A percentile compares a stretch with the other conserved stretches of the same genome.
Conservation (phyloP, 2,888 invertebrate species). For the Drosophila melanocephala region DNA sequence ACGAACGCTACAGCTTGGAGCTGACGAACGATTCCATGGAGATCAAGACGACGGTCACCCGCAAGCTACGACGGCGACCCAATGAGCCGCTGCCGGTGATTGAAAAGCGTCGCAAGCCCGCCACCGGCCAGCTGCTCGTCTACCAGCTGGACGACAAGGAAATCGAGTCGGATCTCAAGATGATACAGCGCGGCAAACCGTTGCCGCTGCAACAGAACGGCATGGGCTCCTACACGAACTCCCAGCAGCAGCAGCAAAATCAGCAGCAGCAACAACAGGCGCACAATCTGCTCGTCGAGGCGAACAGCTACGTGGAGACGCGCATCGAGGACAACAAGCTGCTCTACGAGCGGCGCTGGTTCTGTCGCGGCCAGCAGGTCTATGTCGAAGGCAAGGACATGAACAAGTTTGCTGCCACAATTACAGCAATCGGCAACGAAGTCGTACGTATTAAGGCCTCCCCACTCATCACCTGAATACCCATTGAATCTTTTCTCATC, state of each 20-base stretch:
- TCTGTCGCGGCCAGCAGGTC: conserved; percentile 96
- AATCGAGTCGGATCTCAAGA: conserved; percentile 93
- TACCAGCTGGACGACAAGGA: conserved; percentile 95
- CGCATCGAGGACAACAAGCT: conserved; percentile 98
- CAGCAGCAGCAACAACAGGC: conserved; percentile 44
- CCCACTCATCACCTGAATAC: neutral
- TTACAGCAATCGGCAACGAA: conserved; percentile 96
- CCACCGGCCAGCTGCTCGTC: conserved; percentile 94
- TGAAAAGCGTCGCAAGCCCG: conserved; percentile 93
- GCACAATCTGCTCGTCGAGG: conserved; percentile 78
- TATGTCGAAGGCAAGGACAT: conserved; percentile 95
- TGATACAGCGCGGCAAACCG: conserved; percentile 89
- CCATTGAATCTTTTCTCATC: neutral
- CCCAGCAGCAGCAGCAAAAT: conserved; percentile 66
- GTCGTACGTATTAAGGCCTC: conserved; percentile 87
- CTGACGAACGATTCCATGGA: conserved; percentile 95
- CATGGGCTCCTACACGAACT: conserved; percentile 68
- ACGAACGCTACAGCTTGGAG: conserved; percentile 95
- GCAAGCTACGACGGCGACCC: conserved; percentile 95
- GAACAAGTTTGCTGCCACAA: conserved; percentile 94
- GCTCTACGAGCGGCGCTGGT: conserved; percentile 97
- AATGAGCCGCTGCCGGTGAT: conserved; percentile 97
- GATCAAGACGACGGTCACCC: conserved; percentile 97
- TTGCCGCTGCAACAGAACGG: conserved; percentile 86
- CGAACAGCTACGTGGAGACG: conserved; percentile 89